Conservation (phyloP, 2,113 vertebrate genomes). For the Thunnus maccoyii region DNA sequence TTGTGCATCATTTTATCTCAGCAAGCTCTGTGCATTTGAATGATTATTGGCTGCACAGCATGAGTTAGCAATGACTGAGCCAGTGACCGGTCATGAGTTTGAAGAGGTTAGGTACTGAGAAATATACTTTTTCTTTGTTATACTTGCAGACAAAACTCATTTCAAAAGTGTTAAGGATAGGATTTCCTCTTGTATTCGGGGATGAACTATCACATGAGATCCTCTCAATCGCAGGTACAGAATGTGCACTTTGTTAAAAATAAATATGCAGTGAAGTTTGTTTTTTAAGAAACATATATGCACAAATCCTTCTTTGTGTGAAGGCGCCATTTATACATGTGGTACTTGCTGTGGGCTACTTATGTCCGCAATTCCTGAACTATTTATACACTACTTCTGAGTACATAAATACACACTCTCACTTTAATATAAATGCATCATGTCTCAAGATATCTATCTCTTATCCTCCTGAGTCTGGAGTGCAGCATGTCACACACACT, state of each 20-base stretch:
- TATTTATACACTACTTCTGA: constrained; percentile 40
- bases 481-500: constrained; percentile 23
- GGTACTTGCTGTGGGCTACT: constrained; percentile 25
- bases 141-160: not conserved
- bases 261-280: not conserved
- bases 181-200: not conserved
- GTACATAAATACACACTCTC: constrained; percentile 8
- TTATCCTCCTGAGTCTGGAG: constrained; percentile 9
- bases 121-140: too few species aligned
- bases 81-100: too few species aligned
- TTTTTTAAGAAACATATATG: not conserved
- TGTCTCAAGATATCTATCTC: constrained; percentile 33
- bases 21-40: too few species aligned
- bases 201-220: not conserved
- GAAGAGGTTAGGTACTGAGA: too few species aligned
- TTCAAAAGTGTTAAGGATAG: not conserved
- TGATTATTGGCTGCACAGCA: too few species aligned
- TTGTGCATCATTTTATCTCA: too few species aligned
- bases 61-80: too few species aligned
- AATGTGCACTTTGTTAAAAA: not conserved
- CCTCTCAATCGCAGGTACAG: not conserved
- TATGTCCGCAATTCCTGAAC: constrained; percentile 28
- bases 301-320: constrained; percentile 26
- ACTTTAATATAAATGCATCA: constrained; percentile 16
- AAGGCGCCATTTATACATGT: constrained; percentile 17